Evolutionary conservation across 2,113 vertebrate species (phyloP), one percentile per base, ranked within the genome.

Genomic region (Heloderma charlesbogerti): DNA sequence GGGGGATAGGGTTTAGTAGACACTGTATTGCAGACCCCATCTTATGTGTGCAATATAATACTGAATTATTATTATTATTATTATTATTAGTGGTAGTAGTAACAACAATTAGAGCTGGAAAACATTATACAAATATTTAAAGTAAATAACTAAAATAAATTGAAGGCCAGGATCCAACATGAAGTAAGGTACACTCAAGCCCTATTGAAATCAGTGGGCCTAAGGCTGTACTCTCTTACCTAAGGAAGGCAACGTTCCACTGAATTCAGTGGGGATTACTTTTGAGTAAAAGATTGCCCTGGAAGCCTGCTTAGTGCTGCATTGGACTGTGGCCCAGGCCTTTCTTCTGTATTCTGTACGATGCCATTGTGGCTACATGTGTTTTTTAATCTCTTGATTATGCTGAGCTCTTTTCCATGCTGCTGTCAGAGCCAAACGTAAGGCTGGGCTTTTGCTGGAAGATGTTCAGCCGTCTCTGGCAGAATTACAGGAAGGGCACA

Each of bases 391-490:
- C n/a, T 22, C 84, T 25, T 40, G 12, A 25, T 60, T 20, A 6
- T 0, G 77, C n/a, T 1, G 43, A 43, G 51, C 8, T 86, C 77
- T 87, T 72, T 43, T 67, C 37, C 3, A 40, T 5, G 78, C 63
- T 88, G 63, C 86, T 89, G 6, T 48, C 48, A 86, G 57, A 8
- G 40, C 27, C 88, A 84, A 72, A 92, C 74, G 45, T 16, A 27
- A 75, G 29, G 25, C 71, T 88, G 51, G 43, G 63, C 79, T 77
- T 67, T 75, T 66, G 34, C 71, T 77, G 54, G 54, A 88, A 63
- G 69, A 37, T 7, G 16, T 90, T 37, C 79, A 90, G 72, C 74
- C 54, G 27, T 20, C 88, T 85, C 15, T 85, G 60, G 57, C 88
- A 75, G 0, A 67, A 34, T 88, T 45, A 1, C n/a, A 91, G n/a